These are phyloP conservation scores for Melipona beecheii DNA, from an alignment of 2,888 invertebrate genomes.

Conservation along the genomic window DNA sequence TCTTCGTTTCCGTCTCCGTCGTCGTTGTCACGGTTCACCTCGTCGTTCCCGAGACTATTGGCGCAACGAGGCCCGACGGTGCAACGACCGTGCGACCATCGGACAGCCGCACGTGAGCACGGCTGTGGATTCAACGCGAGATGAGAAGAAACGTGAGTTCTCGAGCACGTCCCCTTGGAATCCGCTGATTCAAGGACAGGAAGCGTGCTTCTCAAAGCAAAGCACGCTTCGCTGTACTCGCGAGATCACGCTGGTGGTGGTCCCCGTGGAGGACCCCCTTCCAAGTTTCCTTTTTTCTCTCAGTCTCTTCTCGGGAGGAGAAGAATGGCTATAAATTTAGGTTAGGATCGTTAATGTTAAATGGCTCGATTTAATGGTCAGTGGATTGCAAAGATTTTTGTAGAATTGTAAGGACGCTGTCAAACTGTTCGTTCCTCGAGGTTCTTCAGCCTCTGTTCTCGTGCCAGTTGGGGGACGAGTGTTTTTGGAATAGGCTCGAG, in stretches of 20 bases:
- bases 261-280: no score
- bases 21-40: conserved; percentile 15
- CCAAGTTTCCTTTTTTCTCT: no score
- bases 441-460: not conserved
- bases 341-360: not conserved
- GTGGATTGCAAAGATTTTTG: not conserved
- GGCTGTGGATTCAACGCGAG: conserved; percentile 61
- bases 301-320: not conserved
- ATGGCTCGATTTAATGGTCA: not conserved
- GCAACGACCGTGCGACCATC: conserved; percentile 54
- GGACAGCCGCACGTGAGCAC: conserved; percentile 67
- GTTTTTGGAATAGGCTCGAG: not conserved
- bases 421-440: not conserved
- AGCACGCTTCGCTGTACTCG: not conserved
- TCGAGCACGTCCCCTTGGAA: not conserved
- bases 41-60: conserved; percentile 17
- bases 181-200: conserved; percentile 25
- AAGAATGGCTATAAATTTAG: not conserved
- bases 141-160: conserved; percentile 73
- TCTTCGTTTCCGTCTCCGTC: conserved; percentile 18
- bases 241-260: not conserved
- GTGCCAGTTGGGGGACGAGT: not conserved
- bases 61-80: conserved; percentile 46
- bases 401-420: not conserved
- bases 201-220: not conserved